Percentiles rank a stretch among this genome's conserved stretches.
These are phyloP conservation scores for Elanoides forficatus DNA, from an alignment of 2,113 vertebrate genomes.

Conservation along the genomic window DNA sequence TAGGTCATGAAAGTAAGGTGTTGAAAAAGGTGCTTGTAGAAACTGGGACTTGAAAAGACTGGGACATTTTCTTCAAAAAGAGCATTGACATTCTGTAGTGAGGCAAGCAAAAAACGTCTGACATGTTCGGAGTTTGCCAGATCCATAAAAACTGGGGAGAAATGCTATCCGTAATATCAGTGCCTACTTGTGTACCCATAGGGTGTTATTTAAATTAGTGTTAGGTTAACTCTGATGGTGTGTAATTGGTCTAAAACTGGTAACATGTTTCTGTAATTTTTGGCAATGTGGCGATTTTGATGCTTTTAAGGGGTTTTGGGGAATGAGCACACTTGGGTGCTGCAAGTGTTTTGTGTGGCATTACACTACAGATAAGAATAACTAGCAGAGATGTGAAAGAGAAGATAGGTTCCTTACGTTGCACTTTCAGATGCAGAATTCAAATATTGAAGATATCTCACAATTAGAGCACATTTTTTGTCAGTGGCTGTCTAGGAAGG, in stretches of 20 bases:
- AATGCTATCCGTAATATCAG: background rate
- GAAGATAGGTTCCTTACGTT: background rate
- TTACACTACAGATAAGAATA: background rate
- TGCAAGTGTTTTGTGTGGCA: background rate
- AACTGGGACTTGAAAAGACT: background rate
- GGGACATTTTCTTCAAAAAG: background rate
- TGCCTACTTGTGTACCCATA: background rate
- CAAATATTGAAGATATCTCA: background rate
- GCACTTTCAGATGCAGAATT: background rate
- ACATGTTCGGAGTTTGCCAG: background rate
- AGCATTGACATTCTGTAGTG: background rate
- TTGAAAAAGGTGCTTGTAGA: background rate
- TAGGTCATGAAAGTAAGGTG: background rate
- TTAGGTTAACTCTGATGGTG: background rate
- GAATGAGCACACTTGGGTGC: background rate
- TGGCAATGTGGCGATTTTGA: background rate
- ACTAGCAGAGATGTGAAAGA: background rate
- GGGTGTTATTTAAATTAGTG: rapidly evolving
- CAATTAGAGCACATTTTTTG: background rate
- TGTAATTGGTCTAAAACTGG: background rate
- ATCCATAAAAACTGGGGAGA: background rate
- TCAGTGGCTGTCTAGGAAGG: background rate
- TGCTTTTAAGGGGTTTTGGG: background rate
- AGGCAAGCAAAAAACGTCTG: background rate
- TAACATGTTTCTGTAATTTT: rapidly evolving